These are phyloP conservation scores for Calosoma granatense DNA, from an alignment of 1,140 invertebrate species.

Conservation along the genomic window DNA sequence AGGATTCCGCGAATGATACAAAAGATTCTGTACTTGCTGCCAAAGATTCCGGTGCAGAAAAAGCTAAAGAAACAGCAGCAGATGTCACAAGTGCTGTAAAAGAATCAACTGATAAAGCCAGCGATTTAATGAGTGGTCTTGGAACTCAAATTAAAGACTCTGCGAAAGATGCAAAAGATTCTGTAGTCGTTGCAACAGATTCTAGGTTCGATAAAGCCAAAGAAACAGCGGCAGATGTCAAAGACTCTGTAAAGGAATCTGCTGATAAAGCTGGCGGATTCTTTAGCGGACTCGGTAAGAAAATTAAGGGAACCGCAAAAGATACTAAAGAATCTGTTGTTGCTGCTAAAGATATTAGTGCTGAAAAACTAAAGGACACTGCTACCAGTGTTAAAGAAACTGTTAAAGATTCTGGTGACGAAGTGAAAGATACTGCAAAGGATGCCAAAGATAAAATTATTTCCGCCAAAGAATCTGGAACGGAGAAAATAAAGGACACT, in stretches of 20 bases:
- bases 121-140: background rate
- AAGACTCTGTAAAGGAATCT: background rate
- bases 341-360: background rate
- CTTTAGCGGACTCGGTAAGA: background rate
- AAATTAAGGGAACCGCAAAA: background rate
- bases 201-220: background rate
- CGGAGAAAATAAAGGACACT: conserved; percentile 9
- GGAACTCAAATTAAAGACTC: background rate
- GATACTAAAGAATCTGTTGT: background rate
- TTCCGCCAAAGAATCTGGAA: conserved; percentile 10
- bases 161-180: background rate
- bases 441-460: conserved; percentile 7
- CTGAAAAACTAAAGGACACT: background rate
- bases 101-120: background rate
- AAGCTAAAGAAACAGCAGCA: background rate
- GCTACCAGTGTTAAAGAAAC: background rate
- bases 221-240: background rate
- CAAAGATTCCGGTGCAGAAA: background rate
- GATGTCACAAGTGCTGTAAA: background rate
- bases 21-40: background rate
- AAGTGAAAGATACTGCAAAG: background rate
- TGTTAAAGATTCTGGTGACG: background rate
- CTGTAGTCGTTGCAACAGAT: background rate
- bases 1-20: background rate
- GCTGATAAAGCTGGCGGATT: conserved; percentile 4